Evolutionary conservation across 2,113 vertebrate species (phyloP), one percentile per base, ranked within the genome.

Genomic region (Trematocara variabile): DNA sequence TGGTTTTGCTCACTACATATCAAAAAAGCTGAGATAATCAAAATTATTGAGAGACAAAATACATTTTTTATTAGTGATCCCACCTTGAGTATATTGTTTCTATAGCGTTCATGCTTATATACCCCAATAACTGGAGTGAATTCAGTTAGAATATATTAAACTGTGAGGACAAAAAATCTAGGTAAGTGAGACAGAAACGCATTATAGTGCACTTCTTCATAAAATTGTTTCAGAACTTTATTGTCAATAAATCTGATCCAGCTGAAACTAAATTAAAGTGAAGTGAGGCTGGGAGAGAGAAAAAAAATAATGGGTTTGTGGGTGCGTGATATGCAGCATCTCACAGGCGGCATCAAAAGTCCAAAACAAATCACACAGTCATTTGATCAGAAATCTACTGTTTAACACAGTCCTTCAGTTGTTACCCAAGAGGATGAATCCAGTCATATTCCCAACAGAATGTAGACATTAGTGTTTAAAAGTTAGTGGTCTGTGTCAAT

Each of bases 61-160:
- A 73, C 2, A 2, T 7, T 54, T 77, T 70, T 37, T 65, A 83
- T 88, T 34, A 80, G 81, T 70, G 48, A 87, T 83, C 55, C 7
- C 2, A 78, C 39, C 30, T 70, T 46, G 22, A 55, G 14, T 37
- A 44, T 77, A 53, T 13, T 44, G 10, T 82, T 88, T 63, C 44
- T 77, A 79, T 30, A 75, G 46, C 44, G n/a, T 85, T 39, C 7
- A 52, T 82, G 37, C 70, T 55, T 80, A 78, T 70, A 77, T 11
- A 58, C 22, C 16, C 14, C 14, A 79, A 81, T 79, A 41, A 79
- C 68, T 75, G 41, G 55, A 54, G 8, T 34, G 30, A 89, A 89
- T 85, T 83, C 48, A 83, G 44, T 86, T 88, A 85, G 56, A 83
- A 18, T 65, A 73, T 73, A 91, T 79, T 89, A 86, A 84, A 80